A percentile compares a stretch with the other conserved stretches of the same genome.
Evolutionary conservation across 2,888 invertebrate species (phyloP).

Genomic region (Dasypogon diadema): DNA sequence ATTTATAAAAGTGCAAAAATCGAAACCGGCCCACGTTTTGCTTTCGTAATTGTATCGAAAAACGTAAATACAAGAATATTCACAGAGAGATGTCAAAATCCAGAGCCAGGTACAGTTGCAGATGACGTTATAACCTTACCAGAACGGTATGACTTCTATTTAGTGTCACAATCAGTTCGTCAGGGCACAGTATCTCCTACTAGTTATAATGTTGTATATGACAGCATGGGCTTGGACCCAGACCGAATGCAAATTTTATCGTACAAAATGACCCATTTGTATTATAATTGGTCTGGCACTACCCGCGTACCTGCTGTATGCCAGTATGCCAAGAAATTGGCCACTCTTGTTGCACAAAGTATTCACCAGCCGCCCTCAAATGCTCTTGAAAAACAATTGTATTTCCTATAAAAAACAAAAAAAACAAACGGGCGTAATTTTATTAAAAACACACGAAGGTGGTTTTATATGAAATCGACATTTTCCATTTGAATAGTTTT

Average conservation of each 20-base stretch:
- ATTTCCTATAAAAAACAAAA: constrained; percentile 73
- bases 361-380: constrained; percentile 77
- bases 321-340: constrained; percentile 94
- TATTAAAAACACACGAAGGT: not conserved
- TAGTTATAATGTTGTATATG: constrained; percentile 87
- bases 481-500: not conserved
- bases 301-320: constrained; percentile 93
- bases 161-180: constrained; percentile 87
- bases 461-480: not conserved
- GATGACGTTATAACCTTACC: constrained; percentile 88
- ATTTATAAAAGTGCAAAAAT: constrained; percentile 70
- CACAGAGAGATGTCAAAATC: constrained; percentile 71
- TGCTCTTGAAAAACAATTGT: constrained; percentile 75
- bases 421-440: not conserved
- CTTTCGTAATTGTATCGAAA: constrained; percentile 90
- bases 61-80: constrained; percentile 85
- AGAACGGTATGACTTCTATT: constrained; percentile 87
- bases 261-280: constrained; percentile 89
- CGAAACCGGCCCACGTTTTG: constrained; percentile 70
- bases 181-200: constrained; percentile 95
- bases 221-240: constrained; percentile 76
- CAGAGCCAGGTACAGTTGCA: constrained; percentile 88
- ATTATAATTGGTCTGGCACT: constrained; percentile 91
- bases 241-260: constrained; percentile 86
- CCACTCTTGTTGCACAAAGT: constrained; percentile 86